phyloP scores from a whole-genome alignment of 2,113 vertebrate species.

The Callionymus lyra region DNA sequence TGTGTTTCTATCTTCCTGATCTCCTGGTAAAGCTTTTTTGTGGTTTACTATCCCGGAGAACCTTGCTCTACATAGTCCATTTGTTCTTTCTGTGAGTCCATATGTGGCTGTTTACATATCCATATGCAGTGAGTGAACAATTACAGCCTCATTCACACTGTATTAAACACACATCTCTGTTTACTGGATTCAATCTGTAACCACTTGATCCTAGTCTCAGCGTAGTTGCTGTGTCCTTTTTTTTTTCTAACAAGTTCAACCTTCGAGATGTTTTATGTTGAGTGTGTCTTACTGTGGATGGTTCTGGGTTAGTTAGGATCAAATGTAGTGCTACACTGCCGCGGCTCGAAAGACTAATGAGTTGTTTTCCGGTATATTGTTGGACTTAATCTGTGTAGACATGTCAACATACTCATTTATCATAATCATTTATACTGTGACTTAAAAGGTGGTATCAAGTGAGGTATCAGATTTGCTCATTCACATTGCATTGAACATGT shows the following conservation, averaged over 20 bases:
- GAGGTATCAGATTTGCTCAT: no score
- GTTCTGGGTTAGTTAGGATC: no score
- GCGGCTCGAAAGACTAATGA: conserved; percentile 53
- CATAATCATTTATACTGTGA: no score
- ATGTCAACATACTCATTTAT: conserved; percentile 22
- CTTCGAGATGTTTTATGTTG: no score
- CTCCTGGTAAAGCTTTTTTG: conserved; percentile 4
- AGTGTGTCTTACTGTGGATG: no score
- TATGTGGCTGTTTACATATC: neutral
- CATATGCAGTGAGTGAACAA: conserved; percentile 9
- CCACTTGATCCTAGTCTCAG: conserved; percentile 1
- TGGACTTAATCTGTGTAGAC: conserved; percentile 29
- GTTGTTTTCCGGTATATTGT: conserved; percentile 52
- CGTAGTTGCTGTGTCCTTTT: neutral
- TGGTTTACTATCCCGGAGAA: no score
- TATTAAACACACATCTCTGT: conserved; percentile 5
- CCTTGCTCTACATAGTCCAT: conserved; percentile 10
- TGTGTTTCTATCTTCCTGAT: conserved; percentile 24
- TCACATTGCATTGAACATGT: no score
- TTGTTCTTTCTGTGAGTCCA: neutral
- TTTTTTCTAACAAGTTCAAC: no score
- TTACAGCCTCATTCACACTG: conserved; percentile 15
- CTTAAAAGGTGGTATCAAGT: no score
- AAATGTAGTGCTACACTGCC: conserved; percentile 38
- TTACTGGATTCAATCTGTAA: conserved; percentile 9